Conservation (phyloP, 2,113 vertebrate species). For the Puntigrus tetrazona region DNA sequence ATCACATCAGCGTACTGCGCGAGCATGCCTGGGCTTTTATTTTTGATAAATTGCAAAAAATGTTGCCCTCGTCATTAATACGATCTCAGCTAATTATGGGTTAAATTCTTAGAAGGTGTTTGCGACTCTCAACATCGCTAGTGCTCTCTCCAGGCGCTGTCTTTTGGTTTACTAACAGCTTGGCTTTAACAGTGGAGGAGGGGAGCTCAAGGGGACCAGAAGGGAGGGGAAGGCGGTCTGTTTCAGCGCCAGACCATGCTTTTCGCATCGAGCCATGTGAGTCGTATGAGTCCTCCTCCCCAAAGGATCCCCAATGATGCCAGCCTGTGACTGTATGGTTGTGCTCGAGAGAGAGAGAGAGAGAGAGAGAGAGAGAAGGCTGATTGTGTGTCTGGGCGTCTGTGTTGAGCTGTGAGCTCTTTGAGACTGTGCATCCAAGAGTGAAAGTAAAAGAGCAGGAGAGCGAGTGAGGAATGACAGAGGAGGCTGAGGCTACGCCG, state of each 20-base stretch:
- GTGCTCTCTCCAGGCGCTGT: slow-evolving; percentile 29
- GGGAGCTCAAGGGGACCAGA: slow-evolving; percentile 24
- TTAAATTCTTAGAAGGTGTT: slow-evolving; percentile 48
- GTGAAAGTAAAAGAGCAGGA: slow-evolving; percentile 50
- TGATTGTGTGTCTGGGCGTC: slow-evolving; percentile 46
- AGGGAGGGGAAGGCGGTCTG: slow-evolving; percentile 1
- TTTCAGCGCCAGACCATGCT: slow-evolving; percentile 41
- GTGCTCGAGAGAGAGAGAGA: slow-evolving; percentile 24
- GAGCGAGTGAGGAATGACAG: slow-evolving; percentile 41
- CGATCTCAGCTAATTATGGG: slow-evolving; percentile 14
- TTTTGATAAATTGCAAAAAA: not conserved
- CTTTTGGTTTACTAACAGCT: slow-evolving; percentile 50
- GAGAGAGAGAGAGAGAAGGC: slow-evolving; percentile 26
- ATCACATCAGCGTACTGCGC: not conserved
- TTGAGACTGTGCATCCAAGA: slow-evolving; percentile 4
- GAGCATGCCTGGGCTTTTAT: not conserved
- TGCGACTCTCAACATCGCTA: slow-evolving; percentile 34
- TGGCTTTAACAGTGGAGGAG: slow-evolving; percentile 45
- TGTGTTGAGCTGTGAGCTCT: slow-evolving; percentile 34
- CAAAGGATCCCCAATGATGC: slow-evolving; percentile 80
- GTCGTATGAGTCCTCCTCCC: slow-evolving; percentile 68
- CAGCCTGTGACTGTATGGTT: slow-evolving; percentile 62
- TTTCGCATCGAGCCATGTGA: slow-evolving; percentile 6
- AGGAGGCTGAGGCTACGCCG: slow-evolving; percentile 39
- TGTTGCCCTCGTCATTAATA: not conserved